A percentile compares a stretch with the other conserved stretches of the same genome.
Evolutionary conservation across 2,888 invertebrate genomes (phyloP).

Genomic region (Hyposoter dolosus): DNA sequence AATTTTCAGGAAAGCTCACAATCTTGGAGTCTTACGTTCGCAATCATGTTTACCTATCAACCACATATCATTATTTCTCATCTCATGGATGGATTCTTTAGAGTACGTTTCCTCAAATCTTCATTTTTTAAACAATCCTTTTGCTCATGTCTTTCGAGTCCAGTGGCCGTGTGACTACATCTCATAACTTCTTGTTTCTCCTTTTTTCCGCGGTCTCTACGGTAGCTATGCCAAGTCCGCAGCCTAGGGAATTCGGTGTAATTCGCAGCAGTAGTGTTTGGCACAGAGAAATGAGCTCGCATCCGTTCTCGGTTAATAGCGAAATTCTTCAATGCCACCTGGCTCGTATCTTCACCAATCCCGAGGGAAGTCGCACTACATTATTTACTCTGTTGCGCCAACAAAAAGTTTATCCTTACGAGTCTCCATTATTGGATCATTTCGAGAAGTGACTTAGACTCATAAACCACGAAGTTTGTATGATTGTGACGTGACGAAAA

Average conservation of each 20-base stretch:
- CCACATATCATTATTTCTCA: neutral
- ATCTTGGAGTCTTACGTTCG: neutral
- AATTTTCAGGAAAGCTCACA: neutral
- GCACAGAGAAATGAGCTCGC: slow-evolving; percentile 41
- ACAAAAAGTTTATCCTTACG: neutral
- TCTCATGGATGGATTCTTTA: no score
- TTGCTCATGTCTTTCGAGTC: neutral
- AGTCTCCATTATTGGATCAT: neutral
- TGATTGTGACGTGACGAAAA: neutral
- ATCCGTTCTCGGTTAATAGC: slow-evolving; percentile 49
- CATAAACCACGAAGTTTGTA: neutral
- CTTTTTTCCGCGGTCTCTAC: neutral
- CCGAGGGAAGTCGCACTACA: slow-evolving; percentile 13
- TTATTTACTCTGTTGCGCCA: slow-evolving; percentile 7
- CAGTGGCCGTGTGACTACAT: neutral
- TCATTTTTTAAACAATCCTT: neutral
- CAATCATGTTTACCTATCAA: neutral
- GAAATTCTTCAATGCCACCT: slow-evolving; percentile 42
- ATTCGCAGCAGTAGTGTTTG: neutral
- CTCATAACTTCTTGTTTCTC: neutral
- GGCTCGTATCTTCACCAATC: slow-evolving; percentile 33
- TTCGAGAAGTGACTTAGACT: neutral
- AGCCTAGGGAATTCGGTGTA: slow-evolving; percentile 30
- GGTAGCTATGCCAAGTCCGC: neutral
- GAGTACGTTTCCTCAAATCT: no score